Percentiles rank a stretch among this genome's conserved stretches.
Conservation (phyloP, 2,797 vertebrate genomes). For the Lindbergichthys nudifrons region DNA sequence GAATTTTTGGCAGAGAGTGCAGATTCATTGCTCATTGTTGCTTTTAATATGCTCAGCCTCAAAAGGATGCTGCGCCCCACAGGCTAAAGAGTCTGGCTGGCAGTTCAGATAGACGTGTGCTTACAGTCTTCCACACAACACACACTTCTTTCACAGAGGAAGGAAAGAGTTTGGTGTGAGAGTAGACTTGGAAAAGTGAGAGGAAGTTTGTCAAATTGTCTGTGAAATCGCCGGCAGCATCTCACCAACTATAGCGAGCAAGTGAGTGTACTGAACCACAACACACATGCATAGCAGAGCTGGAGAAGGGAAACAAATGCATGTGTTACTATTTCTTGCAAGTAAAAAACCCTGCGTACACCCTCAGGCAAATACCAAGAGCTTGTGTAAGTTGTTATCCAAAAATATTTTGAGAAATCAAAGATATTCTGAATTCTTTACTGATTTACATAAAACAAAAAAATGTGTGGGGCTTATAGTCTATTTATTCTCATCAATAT, state of each 20-base stretch:
- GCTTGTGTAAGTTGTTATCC: conserved; percentile 21
- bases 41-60: conserved; percentile 31
- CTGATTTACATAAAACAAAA: neutral
- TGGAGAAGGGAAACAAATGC: conserved; percentile 13
- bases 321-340: conserved; percentile 27
- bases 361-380: conserved; percentile 11
- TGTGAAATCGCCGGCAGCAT: conserved; percentile 42
- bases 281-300: neutral
- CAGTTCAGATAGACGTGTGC: conserved; percentile 35
- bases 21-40: conserved; percentile 29
- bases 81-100: conserved; percentile 27
- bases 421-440: neutral
- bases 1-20: conserved; percentile 29
- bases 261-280: conserved; percentile 6
- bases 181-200: conserved; percentile 13
- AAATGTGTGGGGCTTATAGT: neutral
- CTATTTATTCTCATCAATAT: neutral
- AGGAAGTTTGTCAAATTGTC: conserved; percentile 44
- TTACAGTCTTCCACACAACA: conserved; percentile 19
- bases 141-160: conserved; percentile 16
- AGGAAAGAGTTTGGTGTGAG: conserved; percentile 27
- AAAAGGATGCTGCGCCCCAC: conserved; percentile 13
- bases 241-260: conserved; percentile 32
- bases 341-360: conserved; percentile 27
- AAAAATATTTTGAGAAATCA: conserved; percentile 28